Base-by-base conservation (phyloP, 2,888 invertebrate species). In the Choreutis nemorana region DNA sequence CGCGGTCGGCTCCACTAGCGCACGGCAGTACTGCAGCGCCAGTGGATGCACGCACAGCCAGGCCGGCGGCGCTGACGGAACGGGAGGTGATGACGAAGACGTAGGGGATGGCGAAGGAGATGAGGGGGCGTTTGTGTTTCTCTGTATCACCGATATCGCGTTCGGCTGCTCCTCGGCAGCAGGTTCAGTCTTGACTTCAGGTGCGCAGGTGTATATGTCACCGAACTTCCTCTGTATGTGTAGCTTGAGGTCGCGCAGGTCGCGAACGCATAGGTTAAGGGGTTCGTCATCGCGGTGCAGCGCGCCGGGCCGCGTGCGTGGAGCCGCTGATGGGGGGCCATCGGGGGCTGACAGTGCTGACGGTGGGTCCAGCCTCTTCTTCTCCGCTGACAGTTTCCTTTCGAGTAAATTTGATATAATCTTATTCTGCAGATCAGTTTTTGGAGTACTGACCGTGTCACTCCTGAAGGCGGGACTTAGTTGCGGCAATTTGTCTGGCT, bases 211-310 rank as follows among this genome's bases (percentile, higher is more conserved):
- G 51, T 84, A 84, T 25, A 84, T 82, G 49, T 85, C 84, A 0
- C 84, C 85, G 36, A 83, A 82, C 39, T 84, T 85, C 44, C 83
- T 77, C 29, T 83, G 66, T 18, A 87, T 72, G 40, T 86, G 81
- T 39, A 87, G 83, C 48, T 87, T 87, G 13, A 87, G 56, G 37
- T 86, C 86, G 45, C 84, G 85, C 27, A 87, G 78, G 51, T 93
- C 93, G 29, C 91, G 77, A 32, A 93, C 83, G 54, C 93, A 94
- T 3, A 94, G 81, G 64, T 94, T 94, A 3, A 94, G 67, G 0
- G 93, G 93, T 50, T 92, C 90, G 28, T 89, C 86, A 50, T 72
- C 58, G 42, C 58, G 56, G 42, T 68, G 61, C 44, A 77, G 28
- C 9, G 59, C 61, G 11, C 61, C 55, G 29, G 64, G 59, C 27